phyloP scores from a whole-genome alignment of 2,797 vertebrate species.

The Austrolebias charrua region DNA sequence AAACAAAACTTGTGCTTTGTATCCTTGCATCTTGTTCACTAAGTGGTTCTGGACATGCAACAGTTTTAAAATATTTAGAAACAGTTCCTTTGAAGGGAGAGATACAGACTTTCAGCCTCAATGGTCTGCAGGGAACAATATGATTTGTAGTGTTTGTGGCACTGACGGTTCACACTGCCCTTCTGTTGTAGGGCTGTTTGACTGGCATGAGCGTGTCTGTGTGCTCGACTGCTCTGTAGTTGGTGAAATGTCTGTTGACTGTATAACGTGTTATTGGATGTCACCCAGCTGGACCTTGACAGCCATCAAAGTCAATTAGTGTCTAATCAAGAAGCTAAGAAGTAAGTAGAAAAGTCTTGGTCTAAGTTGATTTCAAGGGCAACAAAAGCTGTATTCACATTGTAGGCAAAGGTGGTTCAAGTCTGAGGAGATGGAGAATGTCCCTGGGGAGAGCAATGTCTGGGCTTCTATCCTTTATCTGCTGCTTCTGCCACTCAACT shows the following conservation, averaged over 20 bases:
- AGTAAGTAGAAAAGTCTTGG: constrained; percentile 13
- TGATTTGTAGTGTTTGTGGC: constrained; percentile 27
- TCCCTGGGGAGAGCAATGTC: too few species aligned
- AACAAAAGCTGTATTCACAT: not conserved
- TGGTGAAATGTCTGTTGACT: constrained; percentile 35
- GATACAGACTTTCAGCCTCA: constrained; percentile 20
- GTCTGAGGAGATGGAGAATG: too few species aligned
- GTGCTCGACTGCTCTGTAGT: constrained; percentile 14
- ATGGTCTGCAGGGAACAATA: constrained; percentile 22
- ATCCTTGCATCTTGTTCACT: constrained; percentile 22
- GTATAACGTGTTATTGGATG: constrained; percentile 49
- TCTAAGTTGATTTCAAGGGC: constrained; percentile 51
- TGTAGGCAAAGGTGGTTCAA: too few species aligned
- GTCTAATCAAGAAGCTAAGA: constrained; percentile 44
- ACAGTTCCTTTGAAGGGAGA: constrained; percentile 25
- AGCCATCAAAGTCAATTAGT: constrained; percentile 60
- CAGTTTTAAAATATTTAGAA: constrained; percentile 54
- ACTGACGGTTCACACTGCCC: constrained; percentile 14
- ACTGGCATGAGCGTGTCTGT: constrained; percentile 25
- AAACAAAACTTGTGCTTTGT: constrained; percentile 35
- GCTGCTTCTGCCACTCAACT: too few species aligned
- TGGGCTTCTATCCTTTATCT: too few species aligned
- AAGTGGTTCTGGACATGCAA: constrained; percentile 6
- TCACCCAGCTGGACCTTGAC: constrained; percentile 54
- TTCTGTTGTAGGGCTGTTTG: constrained; percentile 32